phyloP scores from a whole-genome alignment of 2,797 vertebrate genomes.

The Coendou prehensilis region DNA sequence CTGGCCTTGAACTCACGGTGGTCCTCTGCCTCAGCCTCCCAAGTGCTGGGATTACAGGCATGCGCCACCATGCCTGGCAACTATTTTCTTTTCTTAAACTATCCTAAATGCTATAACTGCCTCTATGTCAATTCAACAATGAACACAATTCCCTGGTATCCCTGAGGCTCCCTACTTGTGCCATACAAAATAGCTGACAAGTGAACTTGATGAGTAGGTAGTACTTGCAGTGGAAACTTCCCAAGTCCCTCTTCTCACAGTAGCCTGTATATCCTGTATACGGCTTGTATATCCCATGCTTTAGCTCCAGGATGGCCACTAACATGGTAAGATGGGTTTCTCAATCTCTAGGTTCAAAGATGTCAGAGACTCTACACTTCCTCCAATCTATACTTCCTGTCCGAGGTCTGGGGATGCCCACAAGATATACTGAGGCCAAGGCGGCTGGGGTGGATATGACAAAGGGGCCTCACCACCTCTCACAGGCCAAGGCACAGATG shows the following conservation, averaged over 20 bases:
- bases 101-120: neutral
- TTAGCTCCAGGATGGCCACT: neutral
- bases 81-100: neutral
- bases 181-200: neutral
- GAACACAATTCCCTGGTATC: neutral
- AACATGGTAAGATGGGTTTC: neutral
- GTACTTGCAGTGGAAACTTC: neutral
- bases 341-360: neutral
- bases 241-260: neutral
- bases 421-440: neutral
- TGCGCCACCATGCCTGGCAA: neutral
- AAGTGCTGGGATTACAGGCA: neutral
- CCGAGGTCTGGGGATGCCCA: neutral
- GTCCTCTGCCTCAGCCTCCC: neutral
- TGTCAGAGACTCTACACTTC: neutral
- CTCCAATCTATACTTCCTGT: neutral
- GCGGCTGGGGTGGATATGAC: neutral
- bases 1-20: neutral
- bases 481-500: neutral
- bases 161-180: neutral
- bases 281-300: neutral
- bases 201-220: neutral
- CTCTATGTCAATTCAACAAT: neutral
- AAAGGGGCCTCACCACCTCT: neutral
- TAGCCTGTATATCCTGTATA: too few relatives aligned